phyloP scores from a whole-genome alignment of 2,888 invertebrate genomes.

The Plebejus anna region DNA sequence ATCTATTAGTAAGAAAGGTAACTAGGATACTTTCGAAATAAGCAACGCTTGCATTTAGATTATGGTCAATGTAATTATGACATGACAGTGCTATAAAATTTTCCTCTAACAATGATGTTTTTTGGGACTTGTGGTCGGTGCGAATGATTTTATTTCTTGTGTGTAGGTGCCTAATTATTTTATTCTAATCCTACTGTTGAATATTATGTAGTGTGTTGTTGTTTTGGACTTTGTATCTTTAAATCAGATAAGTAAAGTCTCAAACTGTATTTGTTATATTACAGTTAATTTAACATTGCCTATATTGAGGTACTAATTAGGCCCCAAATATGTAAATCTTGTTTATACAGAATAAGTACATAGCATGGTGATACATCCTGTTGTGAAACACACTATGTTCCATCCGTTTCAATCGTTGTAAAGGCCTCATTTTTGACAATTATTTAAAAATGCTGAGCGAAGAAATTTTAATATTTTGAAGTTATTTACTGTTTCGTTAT shows the following conservation, averaged over 20 bases:
- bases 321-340: neutral
- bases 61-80: neutral
- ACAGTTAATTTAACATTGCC: neutral
- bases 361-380: neutral
- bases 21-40: neutral
- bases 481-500: no score
- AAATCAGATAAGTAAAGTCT: conserved; percentile 22
- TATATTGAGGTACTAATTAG: neutral
- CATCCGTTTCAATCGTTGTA: neutral
- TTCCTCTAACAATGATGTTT: neutral
- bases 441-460: neutral
- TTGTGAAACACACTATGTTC: neutral
- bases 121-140: neutral
- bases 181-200: neutral
- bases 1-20: neutral
- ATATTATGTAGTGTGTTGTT: conserved; percentile 8
- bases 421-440: neutral
- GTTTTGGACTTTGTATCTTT: conserved; percentile 31
- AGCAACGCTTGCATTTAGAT: neutral
- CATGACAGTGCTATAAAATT: conserved; percentile 5
- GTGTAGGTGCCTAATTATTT: neutral
- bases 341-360: neutral
- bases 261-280: neutral
- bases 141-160: neutral
- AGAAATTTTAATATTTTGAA: neutral